A percentile compares a stretch with the other conserved stretches of the same genome.
These are phyloP conservation scores for Vanessa tameamea DNA, from an alignment of 1,140 invertebrate species.

Conservation along the genomic window DNA sequence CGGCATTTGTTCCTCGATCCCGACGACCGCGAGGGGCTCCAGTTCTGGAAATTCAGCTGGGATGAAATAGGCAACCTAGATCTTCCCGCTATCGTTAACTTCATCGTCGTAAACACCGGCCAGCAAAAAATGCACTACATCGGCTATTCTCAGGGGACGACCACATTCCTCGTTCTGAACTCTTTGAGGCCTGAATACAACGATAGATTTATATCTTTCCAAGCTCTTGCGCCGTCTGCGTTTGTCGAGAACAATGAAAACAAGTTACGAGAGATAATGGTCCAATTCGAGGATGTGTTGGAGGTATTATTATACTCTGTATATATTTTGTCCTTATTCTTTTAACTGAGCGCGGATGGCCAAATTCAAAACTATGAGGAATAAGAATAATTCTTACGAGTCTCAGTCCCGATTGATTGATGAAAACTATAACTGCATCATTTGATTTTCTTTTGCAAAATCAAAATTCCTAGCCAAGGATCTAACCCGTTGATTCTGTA, in stretches of 20 bases:
- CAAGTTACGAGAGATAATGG: background rate
- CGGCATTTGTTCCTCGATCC: conserved; percentile 80
- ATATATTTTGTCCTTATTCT: no score
- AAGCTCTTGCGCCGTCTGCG: conserved; percentile 34
- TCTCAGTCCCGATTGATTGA: no score
- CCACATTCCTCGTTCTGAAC: conserved; percentile 80
- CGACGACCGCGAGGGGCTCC: conserved; percentile 54
- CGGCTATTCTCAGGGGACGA: conserved; percentile 81
- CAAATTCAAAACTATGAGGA: no score
- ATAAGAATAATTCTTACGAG: no score
- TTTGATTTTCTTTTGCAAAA: no score
- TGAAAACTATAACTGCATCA: no score
- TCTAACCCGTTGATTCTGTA: no score
- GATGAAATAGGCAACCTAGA: conserved; percentile 84
- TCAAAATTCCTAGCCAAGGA: no score
- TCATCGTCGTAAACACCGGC: conserved; percentile 79
- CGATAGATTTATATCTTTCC: conserved; percentile 54
- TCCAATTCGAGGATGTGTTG: conserved; percentile 18
- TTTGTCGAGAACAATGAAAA: conserved; percentile 17
- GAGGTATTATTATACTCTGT: background rate
- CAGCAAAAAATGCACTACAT: conserved; percentile 79
- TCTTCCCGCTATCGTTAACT: conserved; percentile 85
- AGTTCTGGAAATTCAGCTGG: conserved; percentile 83
- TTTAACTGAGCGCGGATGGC: no score
- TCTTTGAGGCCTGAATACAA: conserved; percentile 83